These are phyloP conservation scores for Eonycteris spelaea DNA, from an alignment of 2,113 vertebrate genomes.

Conservation along the genomic window DNA sequence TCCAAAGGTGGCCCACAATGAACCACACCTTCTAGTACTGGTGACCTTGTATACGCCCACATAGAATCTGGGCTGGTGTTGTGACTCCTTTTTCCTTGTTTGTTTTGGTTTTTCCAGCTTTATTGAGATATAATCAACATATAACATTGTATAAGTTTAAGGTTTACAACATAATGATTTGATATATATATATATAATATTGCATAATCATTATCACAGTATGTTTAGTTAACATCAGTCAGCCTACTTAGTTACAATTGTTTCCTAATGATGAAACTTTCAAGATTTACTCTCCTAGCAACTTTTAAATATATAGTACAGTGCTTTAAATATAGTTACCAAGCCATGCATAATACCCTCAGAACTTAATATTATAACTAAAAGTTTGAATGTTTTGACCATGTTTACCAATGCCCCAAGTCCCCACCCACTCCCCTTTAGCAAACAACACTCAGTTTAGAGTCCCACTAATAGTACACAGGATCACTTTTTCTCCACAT, in stretches of 20 bases:
- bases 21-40: neutral
- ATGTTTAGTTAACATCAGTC: neutral
- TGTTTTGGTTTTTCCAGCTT: neutral
- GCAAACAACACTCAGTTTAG: neutral
- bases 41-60: neutral
- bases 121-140: neutral
- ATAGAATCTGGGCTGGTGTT: neutral
- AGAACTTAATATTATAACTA: neutral
- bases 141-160: neutral
- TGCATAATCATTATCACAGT: neutral
- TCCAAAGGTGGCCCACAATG: neutral
- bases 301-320: no score
- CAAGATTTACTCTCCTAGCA: no score
- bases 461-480: neutral
- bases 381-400: neutral
- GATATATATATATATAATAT: neutral
- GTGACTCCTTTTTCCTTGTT: neutral
- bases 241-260: neutral
- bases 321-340: no score
- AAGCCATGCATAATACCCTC: neutral
- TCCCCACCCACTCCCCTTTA: neutral
- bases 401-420: neutral
- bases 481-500: neutral
- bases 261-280: neutral
- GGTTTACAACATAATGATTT: no score